Evolutionary conservation across 2,888 invertebrate genomes (phyloP), one percentile per base, ranked within the genome.

Genomic region (Balanococcus diminutus): DNA sequence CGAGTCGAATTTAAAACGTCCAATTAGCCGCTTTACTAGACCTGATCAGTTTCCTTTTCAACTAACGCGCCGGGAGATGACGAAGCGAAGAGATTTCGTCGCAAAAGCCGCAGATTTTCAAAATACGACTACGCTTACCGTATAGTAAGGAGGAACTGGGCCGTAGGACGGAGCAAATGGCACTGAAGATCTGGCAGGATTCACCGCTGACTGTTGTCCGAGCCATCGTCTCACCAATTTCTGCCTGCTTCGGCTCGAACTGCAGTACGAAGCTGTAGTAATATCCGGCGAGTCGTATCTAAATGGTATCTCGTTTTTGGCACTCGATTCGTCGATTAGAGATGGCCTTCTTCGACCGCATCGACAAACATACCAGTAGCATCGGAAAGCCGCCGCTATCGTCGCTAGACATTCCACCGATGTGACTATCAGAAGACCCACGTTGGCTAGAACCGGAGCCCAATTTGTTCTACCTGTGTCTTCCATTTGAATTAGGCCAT

Each of bases 391-490:
- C 3, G 88, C 87, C 82, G 88, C 86, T 42, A 88, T 87, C 14
- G 88, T 87, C 61, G 87, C 88, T 42, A 88, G 25, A 79, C 88
- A 88, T 32, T 88, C 87, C 2, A 88, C 87, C 72, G 87, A 81
- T 25, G 88, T 87, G 83, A 87, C 87, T 25, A 88, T 79, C 46
- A 88, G 87, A 79, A 88, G 87, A 25, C 88, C 88, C 11, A 88
- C 81, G 86, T 88, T 88, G 51, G 88, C 87, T 46, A 88, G 42
- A 14, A 88, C 87, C 0, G 88, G 88, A 4, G 88, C 87, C 88
- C 88, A 88, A 83, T 88, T 87, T 11, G 87, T 84, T 14, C 75
- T 72, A 9, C 32, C 42, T 6, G 75, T 28, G 19, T 75, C 84
- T 25, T 84, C 84, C 8, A 84, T 75, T 39, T 75, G 75, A 19